phyloP scores from a whole-genome alignment of 2,797 vertebrate species.

The Arremon brunneinucha region DNA sequence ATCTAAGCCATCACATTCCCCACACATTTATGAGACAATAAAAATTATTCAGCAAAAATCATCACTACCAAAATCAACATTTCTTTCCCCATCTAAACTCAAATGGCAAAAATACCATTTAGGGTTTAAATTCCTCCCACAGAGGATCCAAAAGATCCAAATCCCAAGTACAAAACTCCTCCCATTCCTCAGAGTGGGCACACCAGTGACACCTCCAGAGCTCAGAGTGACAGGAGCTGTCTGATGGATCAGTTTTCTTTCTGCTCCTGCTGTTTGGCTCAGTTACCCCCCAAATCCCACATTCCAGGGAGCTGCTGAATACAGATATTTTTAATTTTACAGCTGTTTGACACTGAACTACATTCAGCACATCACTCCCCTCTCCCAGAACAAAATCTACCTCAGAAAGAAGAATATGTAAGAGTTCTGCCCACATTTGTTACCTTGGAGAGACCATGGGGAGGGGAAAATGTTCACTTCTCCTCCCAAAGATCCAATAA shows the following conservation, averaged over 20 bases:
- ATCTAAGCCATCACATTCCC: background rate
- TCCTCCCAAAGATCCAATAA: background rate
- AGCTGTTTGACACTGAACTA: background rate
- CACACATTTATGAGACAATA: background rate
- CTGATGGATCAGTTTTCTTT: background rate
- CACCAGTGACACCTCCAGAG: background rate
- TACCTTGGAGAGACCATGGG: background rate
- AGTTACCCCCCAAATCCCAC: background rate
- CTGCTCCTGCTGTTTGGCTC: background rate
- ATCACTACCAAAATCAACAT: background rate
- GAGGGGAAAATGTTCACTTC: background rate
- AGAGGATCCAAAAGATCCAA: background rate
- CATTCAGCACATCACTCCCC: fast-evolving
- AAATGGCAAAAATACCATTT: background rate
- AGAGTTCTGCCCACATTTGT: background rate
- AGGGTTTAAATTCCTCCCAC: background rate
- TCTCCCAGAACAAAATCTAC: background rate
- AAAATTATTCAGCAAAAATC: background rate
- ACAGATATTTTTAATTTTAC: background rate
- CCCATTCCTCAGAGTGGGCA: background rate
- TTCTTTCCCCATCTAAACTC: background rate
- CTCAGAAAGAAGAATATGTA: fast-evolving
- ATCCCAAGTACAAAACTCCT: background rate
- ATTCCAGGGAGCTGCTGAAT: background rate
- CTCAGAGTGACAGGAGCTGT: fast-evolving